Evolutionary conservation across 2,113 vertebrate genomes (phyloP).

Genomic region (Castor canadensis): DNA sequence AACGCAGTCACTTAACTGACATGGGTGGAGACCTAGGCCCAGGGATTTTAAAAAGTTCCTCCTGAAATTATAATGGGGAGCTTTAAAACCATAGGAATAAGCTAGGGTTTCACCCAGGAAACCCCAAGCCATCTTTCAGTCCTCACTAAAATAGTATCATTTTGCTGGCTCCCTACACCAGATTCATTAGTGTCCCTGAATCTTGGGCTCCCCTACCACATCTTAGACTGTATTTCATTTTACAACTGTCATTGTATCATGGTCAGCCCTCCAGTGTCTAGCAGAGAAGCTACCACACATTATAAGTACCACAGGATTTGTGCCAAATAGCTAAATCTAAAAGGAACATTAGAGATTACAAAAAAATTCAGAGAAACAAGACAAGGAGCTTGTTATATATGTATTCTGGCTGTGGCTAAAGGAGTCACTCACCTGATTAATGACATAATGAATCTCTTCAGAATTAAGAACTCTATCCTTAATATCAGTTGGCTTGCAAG

Average conservation of each 20-base stretch:
- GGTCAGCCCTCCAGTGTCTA: background rate
- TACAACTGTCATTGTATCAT: background rate
- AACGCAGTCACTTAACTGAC: background rate
- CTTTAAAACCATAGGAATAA: background rate
- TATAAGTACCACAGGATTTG: background rate
- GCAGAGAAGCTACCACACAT: background rate
- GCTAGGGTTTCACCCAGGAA: background rate
- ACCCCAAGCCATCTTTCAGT: background rate
- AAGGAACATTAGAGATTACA: background rate
- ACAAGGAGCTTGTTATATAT: background rate
- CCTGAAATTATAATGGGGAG: background rate
- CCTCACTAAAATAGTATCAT: background rate
- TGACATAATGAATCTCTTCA: conserved; percentile 90
- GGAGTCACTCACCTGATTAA: conserved; percentile 91
- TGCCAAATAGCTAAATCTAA: background rate
- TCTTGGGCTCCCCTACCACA: background rate
- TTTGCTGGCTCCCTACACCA: background rate
- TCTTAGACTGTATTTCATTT: background rate
- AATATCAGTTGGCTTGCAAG: conserved; percentile 88
- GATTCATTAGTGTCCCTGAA: background rate
- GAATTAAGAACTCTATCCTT: conserved; percentile 92
- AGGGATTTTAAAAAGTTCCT: background rate
- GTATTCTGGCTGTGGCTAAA: background rate
- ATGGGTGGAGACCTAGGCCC: background rate
- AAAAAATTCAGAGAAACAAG: background rate